phyloP scores from a whole-genome alignment of 2,797 vertebrate species.

The Sebastes cheni region DNA sequence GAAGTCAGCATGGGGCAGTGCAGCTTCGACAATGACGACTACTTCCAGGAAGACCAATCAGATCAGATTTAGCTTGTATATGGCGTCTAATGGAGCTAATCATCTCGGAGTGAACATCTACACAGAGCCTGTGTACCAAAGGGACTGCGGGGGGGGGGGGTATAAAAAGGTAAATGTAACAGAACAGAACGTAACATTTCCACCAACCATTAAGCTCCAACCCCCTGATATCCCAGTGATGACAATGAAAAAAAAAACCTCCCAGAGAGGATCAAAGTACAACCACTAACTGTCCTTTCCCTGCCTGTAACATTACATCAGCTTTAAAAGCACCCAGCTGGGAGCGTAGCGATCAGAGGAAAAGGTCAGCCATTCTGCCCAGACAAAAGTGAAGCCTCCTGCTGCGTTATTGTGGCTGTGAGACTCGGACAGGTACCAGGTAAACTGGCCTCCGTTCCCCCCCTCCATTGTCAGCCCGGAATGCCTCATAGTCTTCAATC shows the following conservation, averaged over 20 bases:
- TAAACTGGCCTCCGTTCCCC: background rate
- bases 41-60: background rate
- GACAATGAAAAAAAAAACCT: background rate
- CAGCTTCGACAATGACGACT: background rate
- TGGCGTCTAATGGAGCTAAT: background rate
- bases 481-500: conserved; percentile 30
- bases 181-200: conserved; percentile 19
- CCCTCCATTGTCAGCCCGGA: background rate
- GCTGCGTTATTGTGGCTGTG: conserved; percentile 29
- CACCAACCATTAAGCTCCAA: background rate
- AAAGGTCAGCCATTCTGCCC: conserved; percentile 60
- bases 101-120: background rate
- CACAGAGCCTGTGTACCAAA: background rate
- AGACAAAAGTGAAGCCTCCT: conserved; percentile 38
- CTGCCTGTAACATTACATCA: conserved; percentile 45
- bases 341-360: conserved; percentile 20
- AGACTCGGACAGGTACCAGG: conserved; percentile 10
- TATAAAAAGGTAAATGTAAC: conserved; percentile 1
- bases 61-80: background rate
- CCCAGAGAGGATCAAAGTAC: conserved; percentile 29
- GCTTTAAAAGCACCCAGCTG: conserved; percentile 36
- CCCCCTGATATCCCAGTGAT: background rate
- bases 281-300: conserved; percentile 31
- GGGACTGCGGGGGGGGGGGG: background rate
- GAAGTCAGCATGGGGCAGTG: background rate